Evolutionary conservation across 2,888 invertebrate species (phyloP), one percentile per base, ranked within the genome.

Genomic region (Odontothrips loti): DNA sequence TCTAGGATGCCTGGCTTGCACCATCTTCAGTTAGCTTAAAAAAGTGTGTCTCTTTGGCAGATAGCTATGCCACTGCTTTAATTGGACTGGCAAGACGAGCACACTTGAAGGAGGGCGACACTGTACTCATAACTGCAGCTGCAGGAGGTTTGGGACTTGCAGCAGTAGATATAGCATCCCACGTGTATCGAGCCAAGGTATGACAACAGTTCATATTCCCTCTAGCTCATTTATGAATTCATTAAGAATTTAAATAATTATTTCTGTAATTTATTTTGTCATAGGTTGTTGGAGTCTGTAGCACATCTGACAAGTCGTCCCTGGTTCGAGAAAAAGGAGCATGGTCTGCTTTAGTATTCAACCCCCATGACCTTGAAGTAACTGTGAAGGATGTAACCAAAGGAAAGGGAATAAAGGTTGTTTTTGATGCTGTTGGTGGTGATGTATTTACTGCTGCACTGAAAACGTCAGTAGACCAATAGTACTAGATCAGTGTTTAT

Each of bases 201-300:
- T 79, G 47, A 47, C 29, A 79, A 79, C 79, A 47, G 27, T 10
- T 79, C 0, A 1, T 80, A 12, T 12, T 63, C 10, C 6, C 47
- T 6, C 10, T 63, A 6, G 23, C 29, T 34, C 48, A 15, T 80
- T 75, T 4, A 43, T 23, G 2, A 75, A 58, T 15, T 58, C 20
- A 9, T 0, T n/a, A 0, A 17, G 10, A 79, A 79, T 51, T 80
- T 34, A 47, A 20, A n/a, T 81, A 47, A 20, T 11, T 79, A 20
- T 51, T 20, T n/a, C n/a, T n/a, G n/a, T 23, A 81, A 23, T 11
- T 4, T n/a, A 20, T 47, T 23, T 47, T 20, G 79, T 79, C 85
- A 84, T 84, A 92, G 91, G 93, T 93, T 6, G 91, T 93, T 84
- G 93, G 90, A n/a, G 90, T 92, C n/a, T 91, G 91, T 82, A 90